Evolutionary conservation across 2,888 invertebrate species (phyloP), one percentile per base, ranked within the genome.

Genomic region (Drosophila melanocephala): DNA sequence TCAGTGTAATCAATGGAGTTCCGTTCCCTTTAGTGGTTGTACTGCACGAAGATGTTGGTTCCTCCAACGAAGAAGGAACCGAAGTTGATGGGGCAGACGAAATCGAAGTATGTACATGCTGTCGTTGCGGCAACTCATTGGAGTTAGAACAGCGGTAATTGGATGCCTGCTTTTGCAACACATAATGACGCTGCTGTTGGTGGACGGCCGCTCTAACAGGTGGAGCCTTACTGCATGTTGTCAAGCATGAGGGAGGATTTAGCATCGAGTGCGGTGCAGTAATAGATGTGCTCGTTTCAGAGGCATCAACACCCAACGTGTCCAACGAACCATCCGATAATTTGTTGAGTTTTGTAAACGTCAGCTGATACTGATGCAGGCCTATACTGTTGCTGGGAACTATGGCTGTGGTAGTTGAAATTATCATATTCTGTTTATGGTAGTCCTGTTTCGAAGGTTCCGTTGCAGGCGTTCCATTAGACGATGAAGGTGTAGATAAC

Each of bases 1-100:
- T 93, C 75, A 91, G 91, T 75, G 92, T 91, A 79, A 90, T 88
- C 67, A 91, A 82, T 50, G 92, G 80, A 50, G 79, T 60, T 58
- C 81, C 77, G 53, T 78, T 83, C 44, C 37, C 44, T 53, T 74
- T 87, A 28, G 51, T 44, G 58, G 51, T 63, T 65, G 77, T 64
- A 67, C 57, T 67, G 44, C 71, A 63, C 19, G 62, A 65, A 9
- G 70, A 66, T 52, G 63, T 57, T 39, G 68, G 59, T 42, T 32
- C 42, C 55, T 65, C 56, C 52, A 30, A 33, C 32, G 22, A 28
- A 32, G 61, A 56, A 57, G 42, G 19, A 37, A 35, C 57, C 1
- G 37, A 50, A 30, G 53, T 44, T 19, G 72, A 56, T 50, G 84
- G 76, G 64, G 82, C 79, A 39, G 81, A 74, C 35, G 72, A 69